A percentile compares a stretch with the other conserved stretches of the same genome.
Evolutionary conservation across 1,140 invertebrate genomes (phyloP).

Genomic region (Drosophila pallidifrons): DNA sequence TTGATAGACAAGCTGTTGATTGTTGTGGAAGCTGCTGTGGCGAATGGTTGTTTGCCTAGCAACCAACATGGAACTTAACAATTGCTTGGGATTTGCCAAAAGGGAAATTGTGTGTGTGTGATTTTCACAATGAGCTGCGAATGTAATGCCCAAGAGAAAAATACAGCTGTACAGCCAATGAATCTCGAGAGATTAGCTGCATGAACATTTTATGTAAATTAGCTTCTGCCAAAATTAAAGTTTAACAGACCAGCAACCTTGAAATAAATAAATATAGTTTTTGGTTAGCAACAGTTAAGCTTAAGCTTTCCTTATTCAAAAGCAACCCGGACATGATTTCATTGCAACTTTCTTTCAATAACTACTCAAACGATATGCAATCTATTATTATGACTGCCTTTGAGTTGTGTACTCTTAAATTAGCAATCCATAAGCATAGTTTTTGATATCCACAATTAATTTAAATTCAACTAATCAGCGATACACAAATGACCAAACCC

Average conservation of each 20-base stretch:
- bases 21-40: slow-evolving; percentile 31
- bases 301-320: background rate
- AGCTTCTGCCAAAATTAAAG: background rate
- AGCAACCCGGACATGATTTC: background rate
- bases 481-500: slow-evolving; percentile 25
- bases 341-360: background rate
- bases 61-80: slow-evolving; percentile 18
- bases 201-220: slow-evolving; percentile 22
- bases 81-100: slow-evolving; percentile 22
- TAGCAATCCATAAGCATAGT: background rate
- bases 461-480: slow-evolving; percentile 21
- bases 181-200: background rate
- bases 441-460: background rate
- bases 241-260: background rate
- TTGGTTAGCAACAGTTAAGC: background rate
- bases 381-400: background rate
- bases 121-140: slow-evolving; percentile 11
- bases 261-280: slow-evolving; percentile 1
- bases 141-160: background rate
- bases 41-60: slow-evolving; percentile 11
- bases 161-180: background rate
- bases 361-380: background rate
- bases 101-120: slow-evolving; percentile 11
- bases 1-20: slow-evolving; percentile 61
- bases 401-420: background rate